These are phyloP conservation scores for Pammene aurita DNA, from an alignment of 2,888 invertebrate genomes.

Conservation along the genomic window DNA sequence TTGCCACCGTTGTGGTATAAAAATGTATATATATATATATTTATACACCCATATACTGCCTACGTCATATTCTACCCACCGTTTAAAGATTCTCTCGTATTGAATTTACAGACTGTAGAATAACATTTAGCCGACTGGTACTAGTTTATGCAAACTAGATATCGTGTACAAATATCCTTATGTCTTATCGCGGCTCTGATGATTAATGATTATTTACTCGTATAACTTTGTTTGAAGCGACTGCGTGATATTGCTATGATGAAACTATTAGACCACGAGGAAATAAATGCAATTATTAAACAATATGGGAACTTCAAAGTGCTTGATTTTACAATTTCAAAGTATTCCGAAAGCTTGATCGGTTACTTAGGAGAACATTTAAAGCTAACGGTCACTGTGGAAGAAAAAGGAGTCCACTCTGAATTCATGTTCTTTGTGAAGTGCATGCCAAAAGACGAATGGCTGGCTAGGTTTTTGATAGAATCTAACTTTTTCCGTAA, in stretches of 20 bases:
- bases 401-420: constrained; percentile 47
- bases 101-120: too few relatives aligned
- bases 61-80: too few relatives aligned
- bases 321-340: constrained; percentile 56
- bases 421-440: constrained; percentile 83
- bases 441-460: constrained; percentile 78
- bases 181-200: neutral
- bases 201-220: neutral
- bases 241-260: constrained; percentile 46
- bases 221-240: neutral
- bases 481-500: constrained; percentile 66
- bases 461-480: constrained; percentile 68
- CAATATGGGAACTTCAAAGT: constrained; percentile 52
- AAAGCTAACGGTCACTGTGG: constrained; percentile 57
- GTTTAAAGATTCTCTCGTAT: too few relatives aligned
- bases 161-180: neutral
- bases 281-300: constrained; percentile 58
- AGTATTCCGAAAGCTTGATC: constrained; percentile 62
- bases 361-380: constrained; percentile 74
- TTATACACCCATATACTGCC: too few relatives aligned
- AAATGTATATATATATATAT: too few relatives aligned
- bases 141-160: neutral
- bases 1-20: too few relatives aligned
- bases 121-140: too few relatives aligned
- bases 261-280: constrained; percentile 58